Evolutionary conservation across 2,888 invertebrate genomes (phyloP).

Genomic region (Cephus spinipes): DNA sequence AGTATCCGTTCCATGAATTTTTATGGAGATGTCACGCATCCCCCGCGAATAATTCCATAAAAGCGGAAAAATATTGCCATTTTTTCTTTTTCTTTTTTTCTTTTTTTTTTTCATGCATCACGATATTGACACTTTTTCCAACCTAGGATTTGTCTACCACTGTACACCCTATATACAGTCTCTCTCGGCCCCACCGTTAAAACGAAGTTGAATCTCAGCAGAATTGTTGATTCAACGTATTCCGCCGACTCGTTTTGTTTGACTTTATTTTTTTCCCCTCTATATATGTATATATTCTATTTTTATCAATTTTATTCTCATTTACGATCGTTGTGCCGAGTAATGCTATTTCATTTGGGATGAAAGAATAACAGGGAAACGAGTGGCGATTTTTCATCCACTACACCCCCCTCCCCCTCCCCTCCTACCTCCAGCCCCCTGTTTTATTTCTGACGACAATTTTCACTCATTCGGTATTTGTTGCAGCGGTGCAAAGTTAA

Average conservation of each 20-base stretch:
- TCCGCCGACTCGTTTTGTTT: neutral
- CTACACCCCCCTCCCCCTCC: too few relatives aligned
- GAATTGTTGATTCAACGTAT: slow-evolving; percentile 22
- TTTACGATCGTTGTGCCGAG: neutral
- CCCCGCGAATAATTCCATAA: neutral
- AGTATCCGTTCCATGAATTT: neutral
- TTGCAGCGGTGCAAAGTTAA: neutral
- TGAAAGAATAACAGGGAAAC: neutral
- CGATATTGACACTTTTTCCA: neutral
- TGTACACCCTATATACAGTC: neutral
- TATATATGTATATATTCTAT: neutral
- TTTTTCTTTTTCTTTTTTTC: neutral
- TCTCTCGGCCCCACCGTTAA: neutral
- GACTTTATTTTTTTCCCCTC: neutral
- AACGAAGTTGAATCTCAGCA: slow-evolving; percentile 16
- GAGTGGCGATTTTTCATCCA: neutral
- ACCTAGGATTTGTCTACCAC: neutral
- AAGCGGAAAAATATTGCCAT: neutral
- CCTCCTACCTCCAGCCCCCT: too few relatives aligned
- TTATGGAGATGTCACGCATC: neutral
- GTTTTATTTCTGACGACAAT: neutral
- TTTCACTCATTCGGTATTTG: neutral
- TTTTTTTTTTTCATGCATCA: neutral
- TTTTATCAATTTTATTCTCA: neutral
- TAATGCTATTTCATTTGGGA: neutral